Conservation (phyloP, 2,113 vertebrate species). For the Crotalus tigris region DNA sequence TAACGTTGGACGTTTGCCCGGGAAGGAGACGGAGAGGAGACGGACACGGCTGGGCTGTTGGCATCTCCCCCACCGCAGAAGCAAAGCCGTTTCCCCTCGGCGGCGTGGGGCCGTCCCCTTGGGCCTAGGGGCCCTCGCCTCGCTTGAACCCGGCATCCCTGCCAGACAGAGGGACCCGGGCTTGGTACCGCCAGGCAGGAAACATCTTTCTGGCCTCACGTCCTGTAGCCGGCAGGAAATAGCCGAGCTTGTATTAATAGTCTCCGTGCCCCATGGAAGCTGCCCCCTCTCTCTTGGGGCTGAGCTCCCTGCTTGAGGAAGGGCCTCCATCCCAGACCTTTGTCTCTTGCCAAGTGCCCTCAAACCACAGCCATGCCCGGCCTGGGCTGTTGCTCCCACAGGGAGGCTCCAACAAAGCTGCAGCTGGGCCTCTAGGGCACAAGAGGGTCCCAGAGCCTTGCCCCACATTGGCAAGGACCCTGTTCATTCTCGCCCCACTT, state of each 20-base stretch:
- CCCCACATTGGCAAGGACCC: background rate
- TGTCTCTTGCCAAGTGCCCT: background rate
- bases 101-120: background rate
- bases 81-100: background rate
- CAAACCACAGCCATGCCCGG: background rate
- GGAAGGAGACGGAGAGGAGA: background rate
- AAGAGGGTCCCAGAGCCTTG: background rate
- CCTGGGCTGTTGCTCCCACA: background rate
- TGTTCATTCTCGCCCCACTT: too few species aligned
- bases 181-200: background rate
- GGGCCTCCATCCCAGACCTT: background rate
- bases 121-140: background rate
- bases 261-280: background rate
- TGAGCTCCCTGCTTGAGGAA: background rate
- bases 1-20: constrained; percentile 45
- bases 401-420: background rate
- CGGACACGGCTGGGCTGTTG: constrained; percentile 25
- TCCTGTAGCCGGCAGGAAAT: background rate
- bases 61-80: constrained; percentile 36
- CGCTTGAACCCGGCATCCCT: background rate
- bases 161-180: background rate
- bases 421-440: too few species aligned
- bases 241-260: background rate
- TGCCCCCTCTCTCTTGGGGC: background rate
- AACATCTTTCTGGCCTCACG: background rate